Base-by-base conservation (phyloP, 2,888 invertebrate species). In the Melieria crassipennis region DNA sequence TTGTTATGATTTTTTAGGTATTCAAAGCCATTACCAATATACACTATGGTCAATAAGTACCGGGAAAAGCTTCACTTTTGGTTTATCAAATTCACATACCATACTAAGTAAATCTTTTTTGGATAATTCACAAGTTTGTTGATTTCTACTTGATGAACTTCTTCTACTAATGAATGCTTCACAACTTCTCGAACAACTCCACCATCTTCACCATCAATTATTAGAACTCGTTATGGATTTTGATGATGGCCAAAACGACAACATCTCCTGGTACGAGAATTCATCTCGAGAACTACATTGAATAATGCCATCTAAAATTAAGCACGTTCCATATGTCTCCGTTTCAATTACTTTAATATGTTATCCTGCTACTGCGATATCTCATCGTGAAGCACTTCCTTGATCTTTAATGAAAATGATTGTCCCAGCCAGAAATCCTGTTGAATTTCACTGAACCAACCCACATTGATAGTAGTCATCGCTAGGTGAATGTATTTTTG, bases 261-360 rank as follows among this genome's bases (percentile, higher is more conserved):
- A 95, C 98, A 98, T 98, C 88, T 99, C 99, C 88, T 99, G 99
- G 86, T 99, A 99, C 0, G 98, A 92, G 87, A 95, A 98, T 86
- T 99, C 99, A 88, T 99, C 99, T 78, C 91, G 91, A 84, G 98
- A 94, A 0, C 98, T 96, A 82, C 97, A 98, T 84, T 99, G 99
- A 78, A 99, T 97, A 45, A 98, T 95, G 43, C 97, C 98, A 87
- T 99, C 99, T 57, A 99, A 88, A 3, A 98, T 92, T 62, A 99
- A 87, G 3, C 94, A 95, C 81, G 89, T 92, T 0, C 99, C 99
- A 83, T 97, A 85, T 10, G 88, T 85, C 30, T 30, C 30, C 2
- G 30, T 30, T 30, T 30, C 3, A 30, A 30, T 30, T 30, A 30
- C 30, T 30, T 30, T 30, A 16, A 16, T 16, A 16, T 16, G 16